Base-by-base conservation (phyloP, 2,888 invertebrate species). In the Ditylenchus weischeri region DNA sequence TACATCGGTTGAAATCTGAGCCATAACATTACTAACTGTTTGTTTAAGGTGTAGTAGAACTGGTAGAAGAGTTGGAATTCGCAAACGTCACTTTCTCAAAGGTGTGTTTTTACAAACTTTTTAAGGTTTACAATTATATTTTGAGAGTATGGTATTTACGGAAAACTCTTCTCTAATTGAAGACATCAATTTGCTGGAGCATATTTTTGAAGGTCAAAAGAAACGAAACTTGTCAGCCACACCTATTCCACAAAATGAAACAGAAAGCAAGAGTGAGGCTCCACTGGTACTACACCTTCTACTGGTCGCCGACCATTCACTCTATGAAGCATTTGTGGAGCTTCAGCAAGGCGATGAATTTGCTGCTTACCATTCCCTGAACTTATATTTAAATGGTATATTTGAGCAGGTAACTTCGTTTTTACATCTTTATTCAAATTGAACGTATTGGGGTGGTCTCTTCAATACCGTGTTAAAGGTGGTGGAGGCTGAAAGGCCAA, bases 251-350 rank as follows among this genome's bases (percentile, higher is more conserved):
- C 43, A 43, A 8, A 43, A 43, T 10, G 29, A 35, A n/a, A 64
- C 15, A 21, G 13, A 65, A 29, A 11, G 50, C n/a, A 35, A 18
- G 36, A 59, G 49, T 23, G 18, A 66, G 62, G 10, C 47, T 36
- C 19, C 23, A 23, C 62, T 35, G 7, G 49, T 13, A 10, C 19
- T 51, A 19, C 57, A 74, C 35, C 35, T 75, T 10, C 69, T 75
- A 29, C 38, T 75, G 57, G 68, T 76, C 21, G 72, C 66, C 8
- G 75, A 75, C 35, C 71, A 76, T 64, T 76, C 76, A 0, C 49
- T 76, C 62, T 76, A 62, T 64, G 65, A 75, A 49, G 69, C 66
- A 38, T 75, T 72, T 49, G 19, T 66, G 35, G 50, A 54, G 38
- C 21, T 66, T 11, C 62, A 66, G 23, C 50, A 62, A 15, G 54